phyloP scores from a whole-genome alignment of 2,113 vertebrate species.

The Panthera tigris region DNA sequence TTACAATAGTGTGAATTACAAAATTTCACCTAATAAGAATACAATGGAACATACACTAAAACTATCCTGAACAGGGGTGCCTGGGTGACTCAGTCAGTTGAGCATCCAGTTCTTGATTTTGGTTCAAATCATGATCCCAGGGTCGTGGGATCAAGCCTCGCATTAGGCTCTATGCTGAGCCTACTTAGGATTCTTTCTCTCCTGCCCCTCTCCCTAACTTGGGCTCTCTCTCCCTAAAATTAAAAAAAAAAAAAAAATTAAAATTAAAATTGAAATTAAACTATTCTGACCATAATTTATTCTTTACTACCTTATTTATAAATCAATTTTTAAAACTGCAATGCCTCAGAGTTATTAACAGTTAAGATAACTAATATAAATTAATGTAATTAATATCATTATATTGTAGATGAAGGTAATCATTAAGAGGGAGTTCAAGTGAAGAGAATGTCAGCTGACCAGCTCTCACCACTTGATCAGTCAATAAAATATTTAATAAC shows the following conservation, averaged over 20 bases:
- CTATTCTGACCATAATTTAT: conserved; percentile 35
- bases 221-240: too few relatives aligned
- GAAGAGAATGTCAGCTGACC: neutral
- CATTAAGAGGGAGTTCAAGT: neutral
- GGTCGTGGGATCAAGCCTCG: too few relatives aligned
- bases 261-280: neutral
- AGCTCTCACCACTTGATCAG: neutral
- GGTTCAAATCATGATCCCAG: too few relatives aligned
- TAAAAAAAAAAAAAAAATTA: too few relatives aligned
- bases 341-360: neutral
- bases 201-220: too few relatives aligned
- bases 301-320: conserved; percentile 31
- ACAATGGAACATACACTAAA: neutral
- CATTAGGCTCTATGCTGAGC: too few relatives aligned
- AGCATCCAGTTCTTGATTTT: too few relatives aligned
- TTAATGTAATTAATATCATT: neutral
- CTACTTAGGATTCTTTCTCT: too few relatives aligned
- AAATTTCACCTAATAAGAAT: conserved; percentile 49
- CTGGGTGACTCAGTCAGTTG: too few relatives aligned
- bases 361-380: neutral
- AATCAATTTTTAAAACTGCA: neutral
- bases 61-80: neutral
- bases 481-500: conserved; percentile 42
- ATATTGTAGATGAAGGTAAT: neutral
- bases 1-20: conserved; percentile 27